Percentiles rank a stretch among this genome's conserved stretches.
Conservation (phyloP, 2,797 vertebrate genomes). For the Sciurus vulgaris region DNA sequence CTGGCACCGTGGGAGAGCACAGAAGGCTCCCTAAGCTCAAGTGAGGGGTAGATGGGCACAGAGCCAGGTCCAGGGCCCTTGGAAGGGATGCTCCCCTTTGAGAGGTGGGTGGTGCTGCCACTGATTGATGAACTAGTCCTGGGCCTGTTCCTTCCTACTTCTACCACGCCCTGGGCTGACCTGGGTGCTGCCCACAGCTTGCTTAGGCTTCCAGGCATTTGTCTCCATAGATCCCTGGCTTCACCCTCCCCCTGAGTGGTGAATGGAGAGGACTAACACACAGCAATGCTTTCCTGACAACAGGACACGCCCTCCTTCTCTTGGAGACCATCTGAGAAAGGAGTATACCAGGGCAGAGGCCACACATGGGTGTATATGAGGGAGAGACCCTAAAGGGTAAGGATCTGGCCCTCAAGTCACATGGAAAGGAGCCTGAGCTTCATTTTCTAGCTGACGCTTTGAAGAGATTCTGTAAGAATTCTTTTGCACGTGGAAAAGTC, state of each 20-base stretch:
- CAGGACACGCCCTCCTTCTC: slow-evolving; percentile 71
- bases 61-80: neutral
- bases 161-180: slow-evolving; percentile 55
- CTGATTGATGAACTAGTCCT: neutral
- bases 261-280: slow-evolving; percentile 75
- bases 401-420: neutral
- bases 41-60: accelerated
- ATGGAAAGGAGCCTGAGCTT: neutral
- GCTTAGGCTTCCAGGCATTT: slow-evolving; percentile 71
- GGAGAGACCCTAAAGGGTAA: neutral
- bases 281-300: slow-evolving; percentile 81
- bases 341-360: slow-evolving; percentile 43
- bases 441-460: neutral
- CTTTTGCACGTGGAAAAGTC: accelerated
- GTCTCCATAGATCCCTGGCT: slow-evolving; percentile 65
- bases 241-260: slow-evolving; percentile 74
- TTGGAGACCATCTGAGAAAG: slow-evolving; percentile 54
- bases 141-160: neutral
- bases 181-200: slow-evolving; percentile 61
- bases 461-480: neutral
- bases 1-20: neutral
- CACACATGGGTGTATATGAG: neutral
- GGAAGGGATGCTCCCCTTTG: neutral
- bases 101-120: neutral
- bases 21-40: neutral